Evolutionary conservation across 2,113 vertebrate genomes (phyloP).

Genomic region (Eudyptes chrysolophus): DNA sequence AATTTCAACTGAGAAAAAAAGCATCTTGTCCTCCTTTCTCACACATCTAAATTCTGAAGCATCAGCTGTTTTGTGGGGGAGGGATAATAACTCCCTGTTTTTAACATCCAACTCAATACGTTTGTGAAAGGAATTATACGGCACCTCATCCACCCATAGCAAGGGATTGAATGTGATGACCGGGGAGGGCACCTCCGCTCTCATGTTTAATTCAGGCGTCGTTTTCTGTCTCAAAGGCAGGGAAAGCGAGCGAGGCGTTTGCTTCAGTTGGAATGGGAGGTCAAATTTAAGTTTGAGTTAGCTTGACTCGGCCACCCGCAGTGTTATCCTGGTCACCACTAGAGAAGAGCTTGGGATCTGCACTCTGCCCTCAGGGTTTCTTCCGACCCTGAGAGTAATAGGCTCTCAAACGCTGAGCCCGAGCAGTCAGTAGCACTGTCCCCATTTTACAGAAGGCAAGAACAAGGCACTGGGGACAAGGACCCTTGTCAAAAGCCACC

Average conservation of each 20-base stretch:
- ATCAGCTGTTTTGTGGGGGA: conserved; percentile 24
- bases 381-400: neutral
- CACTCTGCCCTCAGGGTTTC: neutral
- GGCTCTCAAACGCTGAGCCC: neutral
- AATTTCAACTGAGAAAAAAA: conserved; percentile 1
- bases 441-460: neutral
- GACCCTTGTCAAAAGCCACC: neutral
- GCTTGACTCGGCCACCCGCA: fast-evolving
- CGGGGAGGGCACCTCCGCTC: neutral
- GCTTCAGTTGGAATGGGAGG: neutral
- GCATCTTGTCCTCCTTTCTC: neutral
- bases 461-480: neutral
- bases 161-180: neutral
- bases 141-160: neutral
- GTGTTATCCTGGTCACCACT: fast-evolving
- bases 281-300: neutral
- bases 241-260: fast-evolving
- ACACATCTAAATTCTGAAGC: conserved; percentile 25
- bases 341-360: neutral
- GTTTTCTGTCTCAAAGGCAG: conserved; percentile 7
- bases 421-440: neutral
- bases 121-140: neutral
- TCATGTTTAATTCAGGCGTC: neutral
- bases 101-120: neutral
- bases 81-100: conserved; percentile 33